Percentiles rank a stretch among this genome's conserved stretches.
Evolutionary conservation across 2,113 vertebrate species (phyloP).

Genomic region (human): DNA sequence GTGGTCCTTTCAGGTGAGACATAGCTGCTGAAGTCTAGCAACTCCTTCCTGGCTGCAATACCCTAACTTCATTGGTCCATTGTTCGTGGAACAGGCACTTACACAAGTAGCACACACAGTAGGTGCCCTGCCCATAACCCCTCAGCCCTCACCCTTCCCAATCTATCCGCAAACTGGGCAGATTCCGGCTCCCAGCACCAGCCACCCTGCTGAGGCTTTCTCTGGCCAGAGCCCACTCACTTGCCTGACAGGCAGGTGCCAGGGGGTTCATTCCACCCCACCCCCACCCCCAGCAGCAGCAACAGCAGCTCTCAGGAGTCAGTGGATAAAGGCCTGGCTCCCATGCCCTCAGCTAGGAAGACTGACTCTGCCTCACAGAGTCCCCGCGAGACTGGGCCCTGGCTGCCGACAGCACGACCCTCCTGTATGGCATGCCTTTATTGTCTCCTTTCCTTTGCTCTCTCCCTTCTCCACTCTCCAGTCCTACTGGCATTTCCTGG

Average conservation of each 20-base stretch:
- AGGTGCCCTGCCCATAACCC: rapidly evolving
- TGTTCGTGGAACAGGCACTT: not conserved
- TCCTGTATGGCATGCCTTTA: not conserved
- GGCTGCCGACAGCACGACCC: not conserved
- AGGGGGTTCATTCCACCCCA: too few relatives aligned
- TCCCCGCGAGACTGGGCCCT: not conserved
- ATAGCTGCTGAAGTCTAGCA: not conserved
- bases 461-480: not conserved
- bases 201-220: not conserved
- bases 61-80: not conserved
- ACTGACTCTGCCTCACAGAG: not conserved
- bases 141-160: not conserved
- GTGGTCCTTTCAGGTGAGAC: not conserved
- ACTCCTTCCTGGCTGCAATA: not conserved
- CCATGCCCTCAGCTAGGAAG: not conserved
- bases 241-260: too few relatives aligned
- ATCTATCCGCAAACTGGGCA: too few relatives aligned
- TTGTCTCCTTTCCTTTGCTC: not conserved
- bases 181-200: not conserved
- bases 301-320: not conserved
- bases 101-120: rapidly evolving
- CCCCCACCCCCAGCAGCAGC: not conserved
- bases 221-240: not conserved
- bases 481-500: not conserved
- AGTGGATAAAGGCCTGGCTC: not conserved